These are phyloP conservation scores for Caenorhabditis afra DNA, from an alignment of 2,888 invertebrate genomes.

Conservation along the genomic window DNA sequence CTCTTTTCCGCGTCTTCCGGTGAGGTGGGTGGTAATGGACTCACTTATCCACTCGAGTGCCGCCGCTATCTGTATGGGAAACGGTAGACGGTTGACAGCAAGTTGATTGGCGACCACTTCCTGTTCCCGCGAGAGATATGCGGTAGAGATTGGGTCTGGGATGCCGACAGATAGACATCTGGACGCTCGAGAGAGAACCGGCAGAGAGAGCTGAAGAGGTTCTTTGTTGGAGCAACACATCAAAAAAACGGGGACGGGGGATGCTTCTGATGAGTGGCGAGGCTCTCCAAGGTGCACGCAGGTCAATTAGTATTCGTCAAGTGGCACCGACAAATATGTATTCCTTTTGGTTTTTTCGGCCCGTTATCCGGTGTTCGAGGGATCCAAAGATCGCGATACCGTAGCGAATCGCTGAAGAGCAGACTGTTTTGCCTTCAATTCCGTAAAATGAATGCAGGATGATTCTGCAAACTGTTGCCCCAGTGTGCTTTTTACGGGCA, in stretches of 20 bases:
- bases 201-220: slow-evolving; percentile 2
- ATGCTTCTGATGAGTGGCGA: too few species aligned
- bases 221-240: slow-evolving; percentile 21
- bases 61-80: slow-evolving; percentile 31
- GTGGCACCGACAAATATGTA: slow-evolving; percentile 50
- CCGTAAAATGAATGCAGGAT: too few species aligned
- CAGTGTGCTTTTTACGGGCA: too few species aligned
- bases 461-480: too few species aligned
- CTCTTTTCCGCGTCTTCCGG: slow-evolving; percentile 21
- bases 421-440: too few species aligned
- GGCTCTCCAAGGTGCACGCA: too few species aligned
- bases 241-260: neutral
- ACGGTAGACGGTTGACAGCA: neutral
- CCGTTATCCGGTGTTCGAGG: neutral
- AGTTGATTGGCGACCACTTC: neutral
- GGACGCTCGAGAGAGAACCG: too few species aligned
- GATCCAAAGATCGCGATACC: too few species aligned
- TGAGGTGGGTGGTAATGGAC: slow-evolving; percentile 51
- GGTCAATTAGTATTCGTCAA: slow-evolving; percentile 55
- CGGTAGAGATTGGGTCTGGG: neutral
- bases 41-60: neutral
- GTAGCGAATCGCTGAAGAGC: too few species aligned
- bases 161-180: neutral
- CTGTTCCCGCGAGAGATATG: slow-evolving; percentile 11
- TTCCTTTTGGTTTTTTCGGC: neutral